A percentile compares a stretch with the other conserved stretches of the same genome.
These are phyloP conservation scores for Nycticryphes semicollaris DNA, from an alignment of 2,113 vertebrate species.

Conservation along the genomic window DNA sequence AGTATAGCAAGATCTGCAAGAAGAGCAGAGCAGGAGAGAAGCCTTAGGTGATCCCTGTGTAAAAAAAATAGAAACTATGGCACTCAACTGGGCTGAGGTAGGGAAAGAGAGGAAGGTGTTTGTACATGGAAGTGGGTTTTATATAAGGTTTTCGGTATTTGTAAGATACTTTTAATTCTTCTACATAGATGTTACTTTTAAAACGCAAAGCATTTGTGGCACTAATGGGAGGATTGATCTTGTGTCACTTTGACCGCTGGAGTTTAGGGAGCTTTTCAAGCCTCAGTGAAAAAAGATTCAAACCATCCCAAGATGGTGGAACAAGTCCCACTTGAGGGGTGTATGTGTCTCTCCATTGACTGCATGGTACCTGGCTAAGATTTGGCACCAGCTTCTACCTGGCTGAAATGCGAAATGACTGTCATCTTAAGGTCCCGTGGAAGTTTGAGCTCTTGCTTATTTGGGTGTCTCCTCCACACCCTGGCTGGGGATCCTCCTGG, in stretches of 20 bases:
- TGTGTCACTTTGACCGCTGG: not conserved
- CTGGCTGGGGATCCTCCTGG: not conserved
- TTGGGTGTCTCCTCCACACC: accelerated
- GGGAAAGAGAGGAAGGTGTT: not conserved
- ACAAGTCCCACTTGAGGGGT: not conserved
- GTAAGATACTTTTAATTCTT: not conserved
- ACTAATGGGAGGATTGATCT: not conserved
- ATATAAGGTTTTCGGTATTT: not conserved
- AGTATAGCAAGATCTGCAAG: not conserved
- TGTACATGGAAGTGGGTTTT: not conserved
- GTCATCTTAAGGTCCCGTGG: not conserved
- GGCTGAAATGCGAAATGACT: not conserved
- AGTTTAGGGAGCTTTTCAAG: not conserved
- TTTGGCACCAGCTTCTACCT: not conserved
- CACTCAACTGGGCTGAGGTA: not conserved
- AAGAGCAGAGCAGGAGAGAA: not conserved
- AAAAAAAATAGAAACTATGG: not conserved
- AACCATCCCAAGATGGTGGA: not conserved
- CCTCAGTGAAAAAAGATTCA: not conserved
- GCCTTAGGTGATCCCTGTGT: not conserved
- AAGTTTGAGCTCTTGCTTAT: not conserved
- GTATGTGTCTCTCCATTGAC: not conserved
- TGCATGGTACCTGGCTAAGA: not conserved
- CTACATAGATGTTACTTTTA: not conserved
- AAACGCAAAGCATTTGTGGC: accelerated